These are phyloP conservation scores for Drosophila neonasuta DNA, from an alignment of 2,888 invertebrate species.

Conservation along the genomic window DNA sequence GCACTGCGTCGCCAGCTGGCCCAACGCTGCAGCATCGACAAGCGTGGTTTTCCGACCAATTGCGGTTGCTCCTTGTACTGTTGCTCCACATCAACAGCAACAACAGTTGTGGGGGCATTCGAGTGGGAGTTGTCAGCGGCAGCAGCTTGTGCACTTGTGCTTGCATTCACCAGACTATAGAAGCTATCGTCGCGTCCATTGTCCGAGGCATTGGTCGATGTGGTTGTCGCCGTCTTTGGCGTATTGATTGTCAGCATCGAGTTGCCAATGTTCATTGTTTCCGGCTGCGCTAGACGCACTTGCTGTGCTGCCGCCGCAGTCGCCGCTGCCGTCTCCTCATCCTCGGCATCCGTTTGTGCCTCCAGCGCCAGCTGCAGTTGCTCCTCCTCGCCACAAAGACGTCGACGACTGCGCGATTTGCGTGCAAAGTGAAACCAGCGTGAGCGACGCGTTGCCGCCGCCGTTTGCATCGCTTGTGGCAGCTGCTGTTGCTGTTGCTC, in stretches of 20 bases:
- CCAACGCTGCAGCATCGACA: constrained; percentile 46
- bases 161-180: constrained; percentile 63
- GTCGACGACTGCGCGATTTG: constrained; percentile 47
- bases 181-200: constrained; percentile 71
- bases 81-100: constrained; percentile 37
- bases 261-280: constrained; percentile 68
- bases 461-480: background rate
- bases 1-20: constrained; percentile 57
- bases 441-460: constrained; percentile 29
- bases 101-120: background rate
- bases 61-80: constrained; percentile 55
- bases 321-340: constrained; percentile 21
- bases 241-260: constrained; percentile 70
- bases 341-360: constrained; percentile 30
- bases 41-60: constrained; percentile 26
- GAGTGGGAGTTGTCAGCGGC: background rate
- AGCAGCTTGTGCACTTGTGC: background rate
- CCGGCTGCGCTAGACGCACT: constrained; percentile 71
- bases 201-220: constrained; percentile 48
- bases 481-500: background rate
- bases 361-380: constrained; percentile 36
- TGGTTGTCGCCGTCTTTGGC: constrained; percentile 38
- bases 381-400: constrained; percentile 41
- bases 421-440: constrained; percentile 67
- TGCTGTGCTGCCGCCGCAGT: constrained; percentile 10